A percentile compares a stretch with the other conserved stretches of the same genome.
Evolutionary conservation across 2,797 vertebrate genomes (phyloP).

Genomic region (Ceryle rudis): DNA sequence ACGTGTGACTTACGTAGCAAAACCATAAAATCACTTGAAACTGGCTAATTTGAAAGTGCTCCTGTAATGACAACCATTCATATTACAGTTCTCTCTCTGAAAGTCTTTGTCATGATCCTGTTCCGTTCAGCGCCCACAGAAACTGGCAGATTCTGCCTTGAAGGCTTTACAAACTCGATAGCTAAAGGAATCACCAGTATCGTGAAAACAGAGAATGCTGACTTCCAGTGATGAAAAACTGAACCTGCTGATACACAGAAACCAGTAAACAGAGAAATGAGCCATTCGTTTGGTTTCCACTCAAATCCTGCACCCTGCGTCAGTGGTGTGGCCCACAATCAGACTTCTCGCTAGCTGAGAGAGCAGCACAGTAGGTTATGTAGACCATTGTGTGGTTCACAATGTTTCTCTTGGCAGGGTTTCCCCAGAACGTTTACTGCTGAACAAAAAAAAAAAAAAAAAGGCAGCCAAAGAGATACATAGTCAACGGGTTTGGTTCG

Average conservation of each 20-base stretch:
- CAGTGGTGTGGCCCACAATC: background rate
- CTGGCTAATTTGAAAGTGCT: background rate
- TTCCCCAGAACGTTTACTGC: background rate
- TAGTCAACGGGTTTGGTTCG: background rate
- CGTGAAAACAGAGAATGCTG: background rate
- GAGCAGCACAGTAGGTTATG: rapidly evolving
- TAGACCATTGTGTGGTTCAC: background rate
- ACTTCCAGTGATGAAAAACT: background rate
- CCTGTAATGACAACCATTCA: background rate
- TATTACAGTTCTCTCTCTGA: background rate
- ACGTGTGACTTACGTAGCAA: background rate
- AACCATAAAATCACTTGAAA: background rate
- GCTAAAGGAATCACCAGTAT: background rate
- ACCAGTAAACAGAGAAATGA: background rate
- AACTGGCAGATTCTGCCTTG: background rate
- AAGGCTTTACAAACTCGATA: background rate
- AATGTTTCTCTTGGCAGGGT: too few species aligned
- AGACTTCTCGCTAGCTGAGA: background rate
- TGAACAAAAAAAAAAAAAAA: background rate
- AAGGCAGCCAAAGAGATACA: background rate
- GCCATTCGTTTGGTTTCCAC: background rate
- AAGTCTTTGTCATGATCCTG: background rate
- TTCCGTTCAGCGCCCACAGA: background rate
- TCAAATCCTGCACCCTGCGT: background rate
- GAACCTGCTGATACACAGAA: background rate